These are phyloP conservation scores for Antheraea pernyi DNA, from an alignment of 1,140 invertebrate genomes.

Conservation along the genomic window DNA sequence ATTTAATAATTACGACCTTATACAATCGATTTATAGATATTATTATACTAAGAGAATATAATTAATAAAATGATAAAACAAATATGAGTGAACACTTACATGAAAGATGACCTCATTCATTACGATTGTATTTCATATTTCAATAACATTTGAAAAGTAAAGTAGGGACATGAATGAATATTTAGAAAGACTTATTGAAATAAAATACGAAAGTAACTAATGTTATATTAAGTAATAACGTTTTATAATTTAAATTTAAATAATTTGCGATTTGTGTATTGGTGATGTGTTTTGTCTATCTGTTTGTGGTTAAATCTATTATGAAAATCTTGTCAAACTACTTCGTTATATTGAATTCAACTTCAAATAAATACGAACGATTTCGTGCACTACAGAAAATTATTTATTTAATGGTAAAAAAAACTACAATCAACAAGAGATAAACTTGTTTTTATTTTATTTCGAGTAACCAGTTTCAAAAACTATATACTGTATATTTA, in stretches of 20 bases:
- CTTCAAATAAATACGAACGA: conserved; percentile 10
- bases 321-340: conserved; percentile 20
- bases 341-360: conserved; percentile 11
- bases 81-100: conserved; percentile 72
- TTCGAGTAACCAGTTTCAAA: neutral
- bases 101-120: conserved; percentile 71
- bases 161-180: conserved; percentile 75
- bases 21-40: conserved; percentile 79
- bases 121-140: conserved; percentile 76
- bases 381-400: conserved; percentile 15
- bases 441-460: neutral
- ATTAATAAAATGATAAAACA: conserved; percentile 77
- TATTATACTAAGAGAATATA: conserved; percentile 79
- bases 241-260: conserved; percentile 38
- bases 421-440: neutral
- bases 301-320: conserved; percentile 6
- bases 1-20: conserved; percentile 79
- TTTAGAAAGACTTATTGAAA: conserved; percentile 79
- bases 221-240: conserved; percentile 71
- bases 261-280: conserved; percentile 17
- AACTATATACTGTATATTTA: neutral
- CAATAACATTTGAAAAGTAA: conserved; percentile 74
- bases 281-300: conserved; percentile 15
- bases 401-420: neutral
- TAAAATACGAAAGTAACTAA: conserved; percentile 76